Evolutionary conservation across 1,140 invertebrate species (phyloP).

Genomic region (Dendroctonus valens): DNA sequence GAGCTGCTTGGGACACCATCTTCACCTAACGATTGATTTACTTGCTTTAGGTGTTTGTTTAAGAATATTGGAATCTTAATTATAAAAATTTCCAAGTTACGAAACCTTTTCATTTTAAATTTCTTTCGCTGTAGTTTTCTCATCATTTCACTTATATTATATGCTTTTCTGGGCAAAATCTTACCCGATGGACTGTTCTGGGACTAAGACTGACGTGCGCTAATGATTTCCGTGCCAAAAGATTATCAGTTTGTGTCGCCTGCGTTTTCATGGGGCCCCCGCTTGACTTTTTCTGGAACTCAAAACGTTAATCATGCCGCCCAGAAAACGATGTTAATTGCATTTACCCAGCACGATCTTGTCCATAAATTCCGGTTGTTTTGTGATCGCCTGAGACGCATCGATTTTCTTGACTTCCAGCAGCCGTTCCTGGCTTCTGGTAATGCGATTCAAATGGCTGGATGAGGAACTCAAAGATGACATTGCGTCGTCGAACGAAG

Average conservation of each 20-base stretch:
- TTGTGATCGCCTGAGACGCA: constrained; percentile 47
- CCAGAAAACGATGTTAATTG: background rate
- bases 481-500: constrained; percentile 72
- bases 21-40: constrained; percentile 59
- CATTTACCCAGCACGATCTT: constrained; percentile 25
- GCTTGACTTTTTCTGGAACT: constrained; percentile 70
- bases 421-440: constrained; percentile 71
- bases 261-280: constrained; percentile 87
- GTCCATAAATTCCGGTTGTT: constrained; percentile 49
- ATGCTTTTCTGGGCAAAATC: constrained; percentile 14
- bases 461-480: constrained; percentile 49
- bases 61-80: no score
- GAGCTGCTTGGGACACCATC: constrained; percentile 85
- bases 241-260: constrained; percentile 86
- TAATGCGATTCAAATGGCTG: constrained; percentile 52
- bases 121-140: no score
- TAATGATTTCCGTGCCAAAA: constrained; percentile 66
- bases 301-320: no score
- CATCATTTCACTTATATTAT: no score
- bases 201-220: constrained; percentile 75
- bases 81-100: no score
- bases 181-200: constrained; percentile 62
- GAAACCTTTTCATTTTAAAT: no score
- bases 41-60: no score
- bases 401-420: constrained; percentile 60